Conservation (phyloP, 2,113 vertebrate genomes). For the Channa maculata region DNA sequence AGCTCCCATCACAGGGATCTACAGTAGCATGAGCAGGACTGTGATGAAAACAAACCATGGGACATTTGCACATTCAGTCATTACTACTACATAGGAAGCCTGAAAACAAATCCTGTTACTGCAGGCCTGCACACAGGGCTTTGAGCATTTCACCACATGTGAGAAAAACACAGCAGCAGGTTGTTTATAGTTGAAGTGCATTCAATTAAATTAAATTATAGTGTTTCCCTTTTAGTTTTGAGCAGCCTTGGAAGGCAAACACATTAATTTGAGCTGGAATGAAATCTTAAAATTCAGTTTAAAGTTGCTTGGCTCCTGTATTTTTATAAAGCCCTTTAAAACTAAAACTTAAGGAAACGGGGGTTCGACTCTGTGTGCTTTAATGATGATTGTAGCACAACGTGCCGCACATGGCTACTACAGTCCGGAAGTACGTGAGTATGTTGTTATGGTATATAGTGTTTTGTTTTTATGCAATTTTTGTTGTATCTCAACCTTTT, state of each 20-base stretch:
- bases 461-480: too few relatives aligned
- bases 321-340: too few relatives aligned
- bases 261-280: too few relatives aligned
- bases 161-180: background rate
- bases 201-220: background rate
- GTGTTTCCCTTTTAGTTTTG: background rate
- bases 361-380: too few relatives aligned
- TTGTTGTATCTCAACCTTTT: too few relatives aligned
- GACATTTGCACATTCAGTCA: slow-evolving; percentile 20
- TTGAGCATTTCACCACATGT: background rate
- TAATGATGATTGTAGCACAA: too few relatives aligned
- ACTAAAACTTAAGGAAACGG: too few relatives aligned
- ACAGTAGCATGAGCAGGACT: slow-evolving; percentile 3
- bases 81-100: slow-evolving; percentile 15
- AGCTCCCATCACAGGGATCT: slow-evolving; percentile 15
- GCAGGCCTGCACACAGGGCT: background rate
- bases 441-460: too few relatives aligned
- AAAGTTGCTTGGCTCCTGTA: too few relatives aligned
- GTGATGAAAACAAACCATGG: slow-evolving; percentile 5
- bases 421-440: too few relatives aligned
- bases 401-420: too few relatives aligned
- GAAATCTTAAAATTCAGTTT: too few relatives aligned
- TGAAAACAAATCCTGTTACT: background rate
- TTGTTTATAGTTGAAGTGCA: slow-evolving; percentile 4
- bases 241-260: background rate